phyloP scores from a whole-genome alignment of 2,797 vertebrate species.

The Emydoidea blandingii region DNA sequence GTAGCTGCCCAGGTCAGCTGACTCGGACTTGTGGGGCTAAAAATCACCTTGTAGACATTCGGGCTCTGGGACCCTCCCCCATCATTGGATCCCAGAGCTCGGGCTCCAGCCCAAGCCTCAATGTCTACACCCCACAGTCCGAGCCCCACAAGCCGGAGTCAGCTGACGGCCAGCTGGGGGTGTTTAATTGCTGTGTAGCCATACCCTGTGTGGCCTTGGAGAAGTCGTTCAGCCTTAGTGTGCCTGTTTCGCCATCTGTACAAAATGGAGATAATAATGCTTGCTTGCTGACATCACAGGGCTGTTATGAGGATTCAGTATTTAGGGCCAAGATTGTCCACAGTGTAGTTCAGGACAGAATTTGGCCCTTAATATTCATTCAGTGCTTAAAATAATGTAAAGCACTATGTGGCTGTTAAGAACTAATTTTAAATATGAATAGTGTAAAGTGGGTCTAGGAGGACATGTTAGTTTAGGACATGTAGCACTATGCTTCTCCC shows the following conservation, averaged over 20 bases:
- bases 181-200: not conserved
- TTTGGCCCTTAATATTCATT: not conserved
- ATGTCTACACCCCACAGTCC: not conserved
- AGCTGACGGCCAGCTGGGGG: not conserved
- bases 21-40: not conserved
- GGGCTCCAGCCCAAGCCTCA: not conserved
- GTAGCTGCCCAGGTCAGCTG: not conserved
- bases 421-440: not conserved
- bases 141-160: not conserved
- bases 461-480: not conserved
- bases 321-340: not conserved
- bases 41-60: not conserved
- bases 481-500: not conserved
- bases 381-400: not conserved
- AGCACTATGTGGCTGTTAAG: not conserved
- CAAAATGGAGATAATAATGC: not conserved
- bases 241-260: not conserved
- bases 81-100: not conserved
- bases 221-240: not conserved
- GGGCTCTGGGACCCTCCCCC: not conserved
- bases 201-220: not conserved
- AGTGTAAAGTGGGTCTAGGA: not conserved
- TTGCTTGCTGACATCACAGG: not conserved
- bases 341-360: not conserved
- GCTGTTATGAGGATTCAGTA: not conserved